Evolutionary conservation across 2,113 vertebrate species (phyloP), one percentile per base, ranked within the genome.

Genomic region (Scomber scombrus): DNA sequence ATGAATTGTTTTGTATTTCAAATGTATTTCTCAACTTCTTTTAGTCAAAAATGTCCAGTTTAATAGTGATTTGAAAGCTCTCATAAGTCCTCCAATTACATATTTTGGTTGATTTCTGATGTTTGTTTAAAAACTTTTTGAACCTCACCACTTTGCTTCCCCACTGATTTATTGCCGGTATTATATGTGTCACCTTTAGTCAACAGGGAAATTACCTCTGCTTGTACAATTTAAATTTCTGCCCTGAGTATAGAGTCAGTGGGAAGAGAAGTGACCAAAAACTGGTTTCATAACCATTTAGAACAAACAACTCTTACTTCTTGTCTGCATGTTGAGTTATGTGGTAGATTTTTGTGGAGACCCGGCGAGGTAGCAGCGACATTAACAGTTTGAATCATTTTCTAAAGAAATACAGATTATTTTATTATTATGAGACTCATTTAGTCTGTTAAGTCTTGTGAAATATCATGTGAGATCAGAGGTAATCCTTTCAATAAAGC

Each of bases 191-290:
- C 57, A 85, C 46, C 52, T 34, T 29, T 13, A 45, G 66, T 19
- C 13, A 18, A 55, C 31, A 19, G 85, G 89, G 91, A 81, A 88
- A 92, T 71, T 75, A 85, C 91, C 87, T 58, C 3, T 7, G 49
- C 10, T 55, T 29, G 19, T 40, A 11, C 3, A 0, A 80, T 91
- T 91, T 92, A 78, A 80, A 92, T 90, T 19, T 82, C 4, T 69
- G 34, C 64, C 49, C 60, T 31, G 1, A 73, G 58, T 26, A 0
- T 43, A 54, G 19, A 69, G 21, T 26, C 58, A 71, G 89, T 80
- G 69, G 80, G 88, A 71, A 29, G 78, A 67, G 46, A 11, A 3
- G 3, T 61, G 54, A 54, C 51, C 58, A 40, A 78, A 70, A 47
- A 26, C 9, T 75, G 57, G 72, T 92, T 89, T 90, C 87, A 86